Base-by-base conservation (phyloP, 2,797 vertebrate species). In the Onychomys arenicola region DNA sequence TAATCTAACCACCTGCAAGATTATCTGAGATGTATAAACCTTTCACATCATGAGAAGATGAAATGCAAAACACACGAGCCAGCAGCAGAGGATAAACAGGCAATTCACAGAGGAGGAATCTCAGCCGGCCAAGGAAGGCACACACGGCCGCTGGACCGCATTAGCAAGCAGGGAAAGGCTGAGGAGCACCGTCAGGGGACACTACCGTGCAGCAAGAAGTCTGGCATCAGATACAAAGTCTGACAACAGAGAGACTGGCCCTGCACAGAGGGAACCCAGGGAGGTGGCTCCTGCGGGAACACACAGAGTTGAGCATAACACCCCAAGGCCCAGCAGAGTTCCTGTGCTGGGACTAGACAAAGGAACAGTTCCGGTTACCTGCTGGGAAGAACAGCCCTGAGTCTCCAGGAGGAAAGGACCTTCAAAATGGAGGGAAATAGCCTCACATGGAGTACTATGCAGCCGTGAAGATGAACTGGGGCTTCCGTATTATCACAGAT, bases 11-110 rank as follows among this genome's bases (percentile, higher is more conserved):
- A 65, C 2, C 83, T 49, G 13, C 83, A 96, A 52, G 82, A 40
- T 59, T 16, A 78, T 46, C 69, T 57, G 37, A 3, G 17, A n/a
- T 3, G 37, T n/a, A 49, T 16, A 87, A 71, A 83, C 3, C 59
- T n/a, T 59, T 29, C 55, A 65, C 73, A 55, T 40, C 69, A 83
- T 55, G 5, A 90, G 93, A 73, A 76, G 40, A 86, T n/a, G 73
- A 71, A 34, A 37, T 59, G 46, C 63, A 27, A 86, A 67, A 78
- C 4, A 55, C 8, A 63, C 16, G 5, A 82, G 88, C 80, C 63
- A n/a, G 40, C 75, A 32, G n/a, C 57, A 27, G 88, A 89, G 76
- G 40, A 34, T 37, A 81, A 80, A 73, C 11, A 29, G 55, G 25
- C 67, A 78, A 40, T 13, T 87, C 84, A n/a, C 81, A n/a, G 61